These are phyloP conservation scores for Simalia tracyae DNA, from an alignment of 2,797 vertebrate genomes.

Conservation along the genomic window DNA sequence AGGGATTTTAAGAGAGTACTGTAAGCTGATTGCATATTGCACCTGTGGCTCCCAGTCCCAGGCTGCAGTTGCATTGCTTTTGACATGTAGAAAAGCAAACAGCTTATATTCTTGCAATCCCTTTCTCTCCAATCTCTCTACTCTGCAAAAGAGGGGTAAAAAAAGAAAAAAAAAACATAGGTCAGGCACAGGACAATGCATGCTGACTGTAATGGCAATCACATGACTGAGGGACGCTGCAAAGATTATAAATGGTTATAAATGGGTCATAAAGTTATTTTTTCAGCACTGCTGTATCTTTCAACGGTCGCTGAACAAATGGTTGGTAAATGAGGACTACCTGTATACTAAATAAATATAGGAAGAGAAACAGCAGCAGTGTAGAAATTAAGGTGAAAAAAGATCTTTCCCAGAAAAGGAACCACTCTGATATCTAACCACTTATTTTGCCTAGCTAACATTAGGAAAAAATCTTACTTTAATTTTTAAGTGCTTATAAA, in stretches of 20 bases:
- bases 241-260: no score
- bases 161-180: neutral
- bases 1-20: no score
- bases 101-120: neutral
- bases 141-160: neutral
- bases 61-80: neutral
- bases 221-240: no score
- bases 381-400: neutral
- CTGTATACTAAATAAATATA: neutral
- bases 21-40: no score
- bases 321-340: no score
- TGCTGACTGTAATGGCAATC: no score
- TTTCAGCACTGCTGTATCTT: no score
- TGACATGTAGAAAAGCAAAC: neutral
- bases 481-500: conserved; percentile 42
- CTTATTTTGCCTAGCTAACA: conserved; percentile 33
- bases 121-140: neutral
- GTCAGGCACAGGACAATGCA: no score
- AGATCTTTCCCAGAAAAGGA: conserved; percentile 18
- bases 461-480: conserved; percentile 30
- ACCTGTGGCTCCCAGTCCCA: no score
- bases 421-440: conserved; percentile 16
- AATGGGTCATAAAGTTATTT: no score
- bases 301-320: no score
- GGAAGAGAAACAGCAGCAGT: neutral